These are phyloP conservation scores for Zhengitettix transpicula DNA, from an alignment of 2,888 invertebrate species.

Conservation along the genomic window DNA sequence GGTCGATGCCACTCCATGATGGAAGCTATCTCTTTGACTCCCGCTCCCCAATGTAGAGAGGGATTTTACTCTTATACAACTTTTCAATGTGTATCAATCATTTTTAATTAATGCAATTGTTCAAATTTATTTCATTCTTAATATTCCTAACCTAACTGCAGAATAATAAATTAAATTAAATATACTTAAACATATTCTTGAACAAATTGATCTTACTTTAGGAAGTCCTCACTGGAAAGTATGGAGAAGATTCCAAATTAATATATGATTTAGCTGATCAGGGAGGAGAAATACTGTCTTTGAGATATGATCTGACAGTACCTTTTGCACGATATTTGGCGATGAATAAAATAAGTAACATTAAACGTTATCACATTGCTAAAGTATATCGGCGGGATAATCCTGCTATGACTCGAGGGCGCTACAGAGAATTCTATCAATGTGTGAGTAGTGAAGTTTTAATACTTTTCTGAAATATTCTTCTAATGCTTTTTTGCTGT, in stretches of 20 bases:
- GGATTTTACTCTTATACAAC: too few relatives aligned
- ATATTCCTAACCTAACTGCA: too few relatives aligned
- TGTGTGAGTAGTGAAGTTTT: constrained; percentile 55
- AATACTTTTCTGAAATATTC: too few relatives aligned
- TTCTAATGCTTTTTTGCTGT: too few relatives aligned
- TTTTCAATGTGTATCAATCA: too few relatives aligned
- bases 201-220: constrained; percentile 23
- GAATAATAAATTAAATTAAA: not conserved
- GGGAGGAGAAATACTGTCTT: constrained; percentile 89
- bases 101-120: too few relatives aligned
- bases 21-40: too few relatives aligned
- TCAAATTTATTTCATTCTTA: too few relatives aligned
- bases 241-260: constrained; percentile 97
- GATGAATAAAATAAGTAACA: constrained; percentile 85
- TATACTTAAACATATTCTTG: not conserved
- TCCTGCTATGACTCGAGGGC: constrained; percentile 87
- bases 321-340: constrained; percentile 95
- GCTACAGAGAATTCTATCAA: constrained; percentile 97
- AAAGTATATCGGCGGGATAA: constrained; percentile 97
- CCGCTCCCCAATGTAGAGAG: too few relatives aligned
- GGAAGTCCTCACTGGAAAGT: constrained; percentile 96
- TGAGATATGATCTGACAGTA: constrained; percentile 95
- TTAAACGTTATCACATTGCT: constrained; percentile 96
- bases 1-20: too few relatives aligned
- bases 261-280: constrained; percentile 98